Base-by-base conservation (phyloP, 2,888 invertebrate genomes). In the Cheilosia urbana region DNA sequence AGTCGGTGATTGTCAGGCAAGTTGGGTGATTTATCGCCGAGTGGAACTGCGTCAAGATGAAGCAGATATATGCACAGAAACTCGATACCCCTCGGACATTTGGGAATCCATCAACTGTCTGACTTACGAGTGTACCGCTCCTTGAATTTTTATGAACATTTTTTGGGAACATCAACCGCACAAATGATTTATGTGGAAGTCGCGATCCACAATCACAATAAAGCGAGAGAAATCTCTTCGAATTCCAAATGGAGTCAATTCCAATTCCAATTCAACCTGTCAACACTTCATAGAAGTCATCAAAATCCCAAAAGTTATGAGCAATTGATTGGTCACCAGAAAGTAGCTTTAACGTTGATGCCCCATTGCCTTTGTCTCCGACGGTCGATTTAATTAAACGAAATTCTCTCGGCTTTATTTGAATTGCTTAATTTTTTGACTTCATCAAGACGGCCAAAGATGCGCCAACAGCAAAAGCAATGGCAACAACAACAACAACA, bases 391-490 rank as follows among this genome's bases (percentile, higher is more conserved):
- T 79, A 80, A 84, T 84, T 78, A 78, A 68, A 68, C 24, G 15
- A 82, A 79, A 68, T 57, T 79, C 58, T 65, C 21, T 34, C 30
- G 30, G 60, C 17, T 84, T 84, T 79, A 75, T 83, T 68, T 75
- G 73, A 83, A 83, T 83, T 79, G 79, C 83, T 83, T 83, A 83
- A 83, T 83, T 83, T 71, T 37, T 65, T 30, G 4, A 37, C 37
- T n/a, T 9, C 7, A 17, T 34, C n/a, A 4, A 17, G 13, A 13
- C 37, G 17, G 6, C 13, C 5, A 60, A 9, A 21, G 5, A 37
- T 13, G 37, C 2, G 13, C 13, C 27, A 40, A 24, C 9, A n/a
- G 5, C 30, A 30, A 30, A 2, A 30, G 6, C 30, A 7, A 30
- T n/a, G n/a, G n/a, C n/a, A n/a, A 27, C 30, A 30, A 30, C 9